phyloP scores from a whole-genome alignment of 1,140 invertebrate genomes.

The Brachionus plicatilis region DNA sequence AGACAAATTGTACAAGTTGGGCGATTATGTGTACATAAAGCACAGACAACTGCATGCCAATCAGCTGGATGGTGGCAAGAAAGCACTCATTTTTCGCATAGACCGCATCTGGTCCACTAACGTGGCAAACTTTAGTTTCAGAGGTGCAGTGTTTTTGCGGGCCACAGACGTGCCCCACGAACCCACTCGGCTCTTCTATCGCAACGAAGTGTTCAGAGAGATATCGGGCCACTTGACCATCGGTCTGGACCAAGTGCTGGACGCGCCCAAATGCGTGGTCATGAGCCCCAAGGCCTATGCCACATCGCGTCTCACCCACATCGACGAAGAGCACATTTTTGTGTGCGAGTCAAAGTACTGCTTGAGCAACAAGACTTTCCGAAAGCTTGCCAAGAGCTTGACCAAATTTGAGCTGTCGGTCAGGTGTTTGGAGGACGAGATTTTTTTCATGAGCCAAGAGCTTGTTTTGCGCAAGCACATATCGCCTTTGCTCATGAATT shows the following conservation, averaged over 20 bases:
- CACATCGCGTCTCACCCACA: not conserved
- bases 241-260: not conserved
- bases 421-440: slow-evolving; percentile 7
- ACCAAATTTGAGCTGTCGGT: not conserved
- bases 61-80: not conserved
- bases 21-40: slow-evolving; percentile 22
- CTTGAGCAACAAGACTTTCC: not conserved
- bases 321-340: not conserved
- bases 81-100: not conserved
- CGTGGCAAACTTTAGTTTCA: slow-evolving; percentile 70
- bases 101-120: not conserved
- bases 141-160: slow-evolving; percentile 82
- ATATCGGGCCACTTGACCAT: not conserved
- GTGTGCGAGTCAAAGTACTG: slow-evolving; percentile 12
- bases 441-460: not conserved
- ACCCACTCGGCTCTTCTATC: slow-evolving; percentile 73
- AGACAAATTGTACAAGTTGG: not conserved
- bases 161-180: slow-evolving; percentile 76
- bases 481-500: not conserved
- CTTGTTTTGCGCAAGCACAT: not conserved
- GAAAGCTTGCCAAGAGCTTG: slow-evolving; percentile 30
- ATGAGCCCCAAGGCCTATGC: not conserved
- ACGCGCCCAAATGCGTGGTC: not conserved
- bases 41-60: not conserved
- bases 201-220: slow-evolving; percentile 76